Evolutionary conservation across 2,888 invertebrate genomes (phyloP).

Genomic region (Caenorhabditis uteleia): DNA sequence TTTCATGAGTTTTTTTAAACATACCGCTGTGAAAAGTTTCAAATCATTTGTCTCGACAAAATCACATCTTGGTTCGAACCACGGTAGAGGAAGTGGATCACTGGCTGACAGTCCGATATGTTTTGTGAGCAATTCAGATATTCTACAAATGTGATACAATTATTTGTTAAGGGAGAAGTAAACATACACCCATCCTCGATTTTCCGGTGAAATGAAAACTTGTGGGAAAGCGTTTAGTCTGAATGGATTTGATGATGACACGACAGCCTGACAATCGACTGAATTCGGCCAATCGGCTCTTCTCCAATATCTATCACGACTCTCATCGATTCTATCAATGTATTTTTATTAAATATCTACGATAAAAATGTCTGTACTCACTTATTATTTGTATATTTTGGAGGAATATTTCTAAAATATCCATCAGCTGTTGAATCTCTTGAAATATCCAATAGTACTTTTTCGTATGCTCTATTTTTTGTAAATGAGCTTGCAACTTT

Average conservation of each 20-base stretch:
- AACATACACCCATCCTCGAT: constrained; percentile 76
- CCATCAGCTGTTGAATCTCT: constrained; percentile 1
- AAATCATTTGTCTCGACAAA: constrained; percentile 23
- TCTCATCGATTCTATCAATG: constrained; percentile 28
- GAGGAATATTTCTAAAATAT: constrained; percentile 30
- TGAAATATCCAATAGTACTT: constrained; percentile 26
- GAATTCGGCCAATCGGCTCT: constrained; percentile 55
- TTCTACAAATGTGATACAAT: constrained; percentile 61
- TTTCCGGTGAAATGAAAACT: constrained; percentile 79
- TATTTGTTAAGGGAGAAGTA: neutral
- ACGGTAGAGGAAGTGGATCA: constrained; percentile 79
- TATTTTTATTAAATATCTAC: too few relatives aligned
- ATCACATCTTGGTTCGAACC: constrained; percentile 80
- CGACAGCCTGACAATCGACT: constrained; percentile 48
- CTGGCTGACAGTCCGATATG: constrained; percentile 76
- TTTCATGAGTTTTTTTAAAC: neutral
- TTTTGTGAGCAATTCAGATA: constrained; percentile 75
- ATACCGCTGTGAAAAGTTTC: constrained; percentile 20
- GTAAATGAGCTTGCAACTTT: constrained; percentile 41
- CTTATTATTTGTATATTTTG: constrained; percentile 17
- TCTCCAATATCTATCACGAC: constrained; percentile 39
- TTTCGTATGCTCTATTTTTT: constrained; percentile 40
- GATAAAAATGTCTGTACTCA: neutral
- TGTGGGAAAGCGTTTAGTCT: constrained; percentile 73
- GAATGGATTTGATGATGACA: constrained; percentile 49